These are phyloP conservation scores for Oligia fasciuncula DNA, from an alignment of 2,888 invertebrate genomes.

Conservation along the genomic window DNA sequence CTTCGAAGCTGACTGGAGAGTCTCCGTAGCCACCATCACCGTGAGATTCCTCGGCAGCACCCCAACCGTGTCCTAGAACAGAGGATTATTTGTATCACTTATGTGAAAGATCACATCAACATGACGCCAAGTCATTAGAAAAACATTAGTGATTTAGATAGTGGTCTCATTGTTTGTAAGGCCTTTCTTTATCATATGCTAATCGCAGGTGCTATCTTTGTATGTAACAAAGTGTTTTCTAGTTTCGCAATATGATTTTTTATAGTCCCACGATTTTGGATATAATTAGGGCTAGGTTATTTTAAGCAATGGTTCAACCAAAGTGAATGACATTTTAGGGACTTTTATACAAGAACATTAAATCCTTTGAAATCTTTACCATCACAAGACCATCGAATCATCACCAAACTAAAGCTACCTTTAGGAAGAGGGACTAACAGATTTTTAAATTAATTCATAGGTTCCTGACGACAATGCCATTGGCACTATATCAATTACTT, in stretches of 20 bases:
- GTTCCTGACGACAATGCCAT: no score
- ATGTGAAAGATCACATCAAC: slow-evolving; percentile 35
- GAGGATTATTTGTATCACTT: slow-evolving; percentile 27
- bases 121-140: slow-evolving; percentile 30
- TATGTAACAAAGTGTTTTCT: slow-evolving; percentile 23
- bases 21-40: slow-evolving; percentile 77
- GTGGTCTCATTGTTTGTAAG: slow-evolving; percentile 37
- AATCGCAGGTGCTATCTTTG: slow-evolving; percentile 24
- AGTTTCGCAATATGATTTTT: background rate
- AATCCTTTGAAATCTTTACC: background rate
- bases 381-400: background rate
- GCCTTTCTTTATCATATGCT: slow-evolving; percentile 28
- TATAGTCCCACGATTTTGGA: background rate
- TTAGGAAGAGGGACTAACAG: background rate
- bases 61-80: slow-evolving; percentile 83
- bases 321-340: background rate
- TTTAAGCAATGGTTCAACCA: background rate
- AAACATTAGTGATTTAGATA: slow-evolving; percentile 44
- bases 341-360: background rate
- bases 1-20: slow-evolving; percentile 84
- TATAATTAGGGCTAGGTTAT: background rate
- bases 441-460: background rate
- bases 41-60: slow-evolving; percentile 84
- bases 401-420: background rate
- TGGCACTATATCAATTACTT: background rate